phyloP scores from a whole-genome alignment of 2,113 vertebrate genomes.

The Acanthisitta chloris region DNA sequence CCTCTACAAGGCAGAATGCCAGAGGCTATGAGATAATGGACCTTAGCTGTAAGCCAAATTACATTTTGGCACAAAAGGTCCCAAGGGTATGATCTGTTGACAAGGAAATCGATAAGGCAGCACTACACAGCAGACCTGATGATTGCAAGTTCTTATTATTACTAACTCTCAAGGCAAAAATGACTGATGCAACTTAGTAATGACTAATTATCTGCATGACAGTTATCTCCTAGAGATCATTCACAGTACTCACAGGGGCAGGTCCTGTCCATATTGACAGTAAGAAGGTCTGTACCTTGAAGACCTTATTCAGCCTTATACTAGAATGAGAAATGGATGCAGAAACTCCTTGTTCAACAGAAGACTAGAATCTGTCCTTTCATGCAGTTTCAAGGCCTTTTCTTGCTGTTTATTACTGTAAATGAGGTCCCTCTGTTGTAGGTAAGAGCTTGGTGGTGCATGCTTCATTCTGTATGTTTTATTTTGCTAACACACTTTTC shows the following conservation, averaged over 20 bases:
- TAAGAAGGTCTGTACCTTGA: not conserved
- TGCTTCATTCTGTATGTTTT: not conserved
- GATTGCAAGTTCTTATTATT: not conserved
- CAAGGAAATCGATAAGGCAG: not conserved
- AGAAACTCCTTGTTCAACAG: not conserved
- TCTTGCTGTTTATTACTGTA: not conserved
- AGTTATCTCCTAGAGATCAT: not conserved
- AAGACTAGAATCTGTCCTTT: not conserved
- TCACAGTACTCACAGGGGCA: not conserved
- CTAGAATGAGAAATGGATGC: not conserved
- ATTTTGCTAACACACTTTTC: not conserved
- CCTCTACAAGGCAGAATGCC: not conserved
- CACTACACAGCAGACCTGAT: not conserved
- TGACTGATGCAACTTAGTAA: not conserved
- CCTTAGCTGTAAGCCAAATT: not conserved
- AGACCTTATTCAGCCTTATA: not conserved
- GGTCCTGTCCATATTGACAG: not conserved
- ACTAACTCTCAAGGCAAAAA: not conserved
- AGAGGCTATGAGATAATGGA: not conserved
- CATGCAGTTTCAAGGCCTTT: not conserved
- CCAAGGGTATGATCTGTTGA: accelerated
- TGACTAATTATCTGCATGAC: not conserved
- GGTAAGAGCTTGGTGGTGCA: not conserved
- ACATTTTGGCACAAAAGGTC: not conserved
- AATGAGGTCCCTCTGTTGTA: not conserved